Percentiles rank a stretch among this genome's conserved stretches.
phyloP scores from a whole-genome alignment of 2,113 vertebrate genomes.

The Dryoscopus gambensis region DNA sequence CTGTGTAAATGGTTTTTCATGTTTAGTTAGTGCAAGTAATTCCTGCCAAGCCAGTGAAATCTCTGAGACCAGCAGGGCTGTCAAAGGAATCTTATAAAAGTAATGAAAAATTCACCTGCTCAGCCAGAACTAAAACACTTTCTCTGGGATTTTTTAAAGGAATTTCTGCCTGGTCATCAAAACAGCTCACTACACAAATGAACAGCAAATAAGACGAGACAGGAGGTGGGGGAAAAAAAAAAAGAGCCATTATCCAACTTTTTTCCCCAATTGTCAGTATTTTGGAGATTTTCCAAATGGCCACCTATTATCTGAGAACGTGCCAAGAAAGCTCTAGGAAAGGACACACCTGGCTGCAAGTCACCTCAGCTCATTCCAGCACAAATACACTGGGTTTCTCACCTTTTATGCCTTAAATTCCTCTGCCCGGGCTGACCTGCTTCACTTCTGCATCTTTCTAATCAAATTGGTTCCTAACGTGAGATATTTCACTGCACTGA shows the following conservation, averaged over 20 bases:
- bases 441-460: neutral
- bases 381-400: neutral
- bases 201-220: neutral
- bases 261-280: neutral
- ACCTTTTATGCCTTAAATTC: neutral
- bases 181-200: neutral
- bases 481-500: neutral
- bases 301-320: neutral
- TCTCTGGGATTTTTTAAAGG: neutral
- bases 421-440: neutral
- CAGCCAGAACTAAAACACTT: neutral
- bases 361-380: neutral
- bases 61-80: neutral
- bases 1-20: neutral
- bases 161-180: neutral
- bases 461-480: neutral
- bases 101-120: neutral
- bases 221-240: neutral
- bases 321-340: neutral
- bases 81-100: neutral
- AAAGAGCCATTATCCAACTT: neutral
- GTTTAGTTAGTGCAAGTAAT: neutral
- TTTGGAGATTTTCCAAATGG: neutral
- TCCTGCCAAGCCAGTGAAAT: neutral
- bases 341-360: neutral